Evolutionary conservation across 2,797 vertebrate species (phyloP).

Genomic region (Epinephelus coioides): DNA sequence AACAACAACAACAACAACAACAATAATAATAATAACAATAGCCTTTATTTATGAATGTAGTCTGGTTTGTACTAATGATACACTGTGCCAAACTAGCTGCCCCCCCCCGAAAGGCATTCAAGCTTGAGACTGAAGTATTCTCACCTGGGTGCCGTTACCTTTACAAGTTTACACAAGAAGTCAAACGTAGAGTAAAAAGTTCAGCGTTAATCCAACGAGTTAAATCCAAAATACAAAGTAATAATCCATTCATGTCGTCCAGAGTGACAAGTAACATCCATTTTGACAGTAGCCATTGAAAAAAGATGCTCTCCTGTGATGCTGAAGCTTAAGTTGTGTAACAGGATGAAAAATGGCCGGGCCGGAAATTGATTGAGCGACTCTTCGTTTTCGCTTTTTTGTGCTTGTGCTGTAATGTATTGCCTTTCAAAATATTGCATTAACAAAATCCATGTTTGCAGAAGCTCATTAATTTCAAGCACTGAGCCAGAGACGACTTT

Average conservation of each 20-base stretch:
- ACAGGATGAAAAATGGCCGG: constrained; percentile 29
- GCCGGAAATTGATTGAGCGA: constrained; percentile 19
- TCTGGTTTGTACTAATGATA: no score
- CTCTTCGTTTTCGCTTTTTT: neutral
- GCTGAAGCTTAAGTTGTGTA: neutral
- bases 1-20: no score
- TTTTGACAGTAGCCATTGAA: no score
- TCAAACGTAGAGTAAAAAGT: no score
- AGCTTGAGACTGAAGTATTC: neutral
- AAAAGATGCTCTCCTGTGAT: neutral
- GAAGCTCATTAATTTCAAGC: constrained; percentile 34
- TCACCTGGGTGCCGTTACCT: constrained; percentile 22
- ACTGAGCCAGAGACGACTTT: constrained; percentile 22
- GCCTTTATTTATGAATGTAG: neutral
- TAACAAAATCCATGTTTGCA: constrained; percentile 27
- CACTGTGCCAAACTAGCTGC: neutral
- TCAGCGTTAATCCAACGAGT: neutral
- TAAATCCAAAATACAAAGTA: neutral
- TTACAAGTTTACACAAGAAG: no score
- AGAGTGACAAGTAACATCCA: neutral
- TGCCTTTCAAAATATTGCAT: constrained; percentile 22
- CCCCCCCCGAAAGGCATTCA: no score
- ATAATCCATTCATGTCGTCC: neutral
- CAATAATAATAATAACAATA: no score
- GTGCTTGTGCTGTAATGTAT: constrained; percentile 11